phyloP scores from a whole-genome alignment of 2,113 vertebrate species.

The Syrmaticus mikado region DNA sequence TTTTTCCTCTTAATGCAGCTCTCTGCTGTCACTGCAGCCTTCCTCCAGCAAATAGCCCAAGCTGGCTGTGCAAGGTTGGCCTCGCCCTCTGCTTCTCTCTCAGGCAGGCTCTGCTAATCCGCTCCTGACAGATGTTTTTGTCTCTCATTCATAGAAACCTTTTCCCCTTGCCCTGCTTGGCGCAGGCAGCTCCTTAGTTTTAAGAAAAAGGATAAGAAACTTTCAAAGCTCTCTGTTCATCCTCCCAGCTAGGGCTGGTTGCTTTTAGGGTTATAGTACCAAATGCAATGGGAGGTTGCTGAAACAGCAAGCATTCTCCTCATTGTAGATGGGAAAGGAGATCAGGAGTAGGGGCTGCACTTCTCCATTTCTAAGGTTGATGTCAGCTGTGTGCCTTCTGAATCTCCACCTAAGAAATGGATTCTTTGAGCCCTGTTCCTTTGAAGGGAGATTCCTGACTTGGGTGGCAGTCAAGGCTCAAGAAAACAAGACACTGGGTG shows the following conservation, averaged over 20 bases:
- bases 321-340: neutral
- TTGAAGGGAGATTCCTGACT: neutral
- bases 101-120: conserved; percentile 42
- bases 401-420: neutral
- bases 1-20: neutral
- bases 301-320: neutral
- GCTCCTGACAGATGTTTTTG: conserved; percentile 18
- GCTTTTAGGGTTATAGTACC: neutral
- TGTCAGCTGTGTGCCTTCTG: neutral
- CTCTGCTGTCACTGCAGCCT: neutral
- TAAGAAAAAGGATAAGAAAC: neutral
- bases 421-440: neutral
- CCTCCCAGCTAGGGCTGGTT: neutral
- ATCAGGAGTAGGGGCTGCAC: neutral
- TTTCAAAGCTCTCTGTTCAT: neutral
- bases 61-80: conserved; percentile 31
- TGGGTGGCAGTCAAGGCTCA: neutral
- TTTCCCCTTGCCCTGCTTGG: neutral
- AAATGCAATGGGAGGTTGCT: neutral
- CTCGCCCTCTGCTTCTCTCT: neutral
- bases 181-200: neutral
- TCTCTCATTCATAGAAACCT: conserved; percentile 12
- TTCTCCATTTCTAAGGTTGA: neutral
- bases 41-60: neutral
- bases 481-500: neutral